A percentile compares a stretch with the other conserved stretches of the same genome.
Conservation (phyloP, 2,113 vertebrate species). For the Pomatostomus ruficeps region DNA sequence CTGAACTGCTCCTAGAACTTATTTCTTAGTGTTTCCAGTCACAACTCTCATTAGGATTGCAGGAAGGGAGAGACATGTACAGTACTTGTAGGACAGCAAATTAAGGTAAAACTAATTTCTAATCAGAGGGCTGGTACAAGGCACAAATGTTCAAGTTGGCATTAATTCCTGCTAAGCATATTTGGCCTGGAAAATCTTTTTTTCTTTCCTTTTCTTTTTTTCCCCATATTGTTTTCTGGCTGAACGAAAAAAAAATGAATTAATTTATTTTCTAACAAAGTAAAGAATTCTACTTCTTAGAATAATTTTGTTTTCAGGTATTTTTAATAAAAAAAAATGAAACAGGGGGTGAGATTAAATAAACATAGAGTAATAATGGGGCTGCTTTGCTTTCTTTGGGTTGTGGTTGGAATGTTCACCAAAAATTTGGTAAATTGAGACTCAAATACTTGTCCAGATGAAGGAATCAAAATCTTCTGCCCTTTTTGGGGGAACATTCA, state of each 20-base stretch:
- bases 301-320: not conserved
- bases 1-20: not conserved
- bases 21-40: not conserved
- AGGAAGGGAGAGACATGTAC: not conserved
- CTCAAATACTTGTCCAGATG: not conserved
- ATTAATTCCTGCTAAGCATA: not conserved
- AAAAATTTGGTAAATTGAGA: not conserved
- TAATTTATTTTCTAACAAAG: not conserved
- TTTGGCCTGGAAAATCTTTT: not conserved
- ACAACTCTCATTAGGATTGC: not conserved
- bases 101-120: not conserved
- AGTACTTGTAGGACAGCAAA: not conserved
- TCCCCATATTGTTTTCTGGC: not conserved
- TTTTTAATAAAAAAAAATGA: not conserved
- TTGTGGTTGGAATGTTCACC: not conserved
- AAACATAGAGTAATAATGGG: not conserved
- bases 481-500: not conserved
- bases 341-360: not conserved
- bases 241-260: not conserved
- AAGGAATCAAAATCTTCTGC: not conserved
- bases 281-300: not conserved
- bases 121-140: not conserved
- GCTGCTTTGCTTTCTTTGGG: not conserved
- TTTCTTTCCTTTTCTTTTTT: not conserved
- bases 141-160: not conserved